phyloP scores from a whole-genome alignment of 2,113 vertebrate species.

The Microtus richardsoni region DNA sequence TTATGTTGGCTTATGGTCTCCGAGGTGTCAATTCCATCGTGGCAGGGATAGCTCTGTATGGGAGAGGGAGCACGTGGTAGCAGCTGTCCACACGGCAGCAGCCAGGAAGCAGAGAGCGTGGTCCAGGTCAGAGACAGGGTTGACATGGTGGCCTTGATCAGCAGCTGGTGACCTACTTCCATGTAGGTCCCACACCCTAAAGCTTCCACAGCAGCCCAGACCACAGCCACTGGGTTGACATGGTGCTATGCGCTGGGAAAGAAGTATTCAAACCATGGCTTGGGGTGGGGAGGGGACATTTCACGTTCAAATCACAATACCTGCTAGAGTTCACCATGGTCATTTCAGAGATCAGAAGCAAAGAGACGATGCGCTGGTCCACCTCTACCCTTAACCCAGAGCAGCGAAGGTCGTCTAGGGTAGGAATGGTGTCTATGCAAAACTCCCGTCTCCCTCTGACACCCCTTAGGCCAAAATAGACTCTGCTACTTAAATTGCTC shows the following conservation, averaged over 20 bases:
- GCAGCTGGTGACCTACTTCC: not conserved
- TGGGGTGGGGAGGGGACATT: not conserved
- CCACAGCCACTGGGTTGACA: not conserved
- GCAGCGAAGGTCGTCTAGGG: not conserved
- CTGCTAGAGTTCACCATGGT: not conserved
- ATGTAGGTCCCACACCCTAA: not conserved
- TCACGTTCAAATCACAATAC: not conserved
- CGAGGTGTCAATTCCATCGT: not conserved
- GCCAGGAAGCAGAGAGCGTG: not conserved
- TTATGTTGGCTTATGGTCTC: not conserved
- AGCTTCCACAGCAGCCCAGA: not conserved
- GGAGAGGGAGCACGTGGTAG: not conserved
- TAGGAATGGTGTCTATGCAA: not conserved
- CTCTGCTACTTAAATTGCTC: not conserved
- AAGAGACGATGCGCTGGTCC: not conserved
- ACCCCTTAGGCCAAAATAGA: not conserved
- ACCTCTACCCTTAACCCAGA: not conserved
- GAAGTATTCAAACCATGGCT: not conserved
- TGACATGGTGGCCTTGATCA: not conserved
- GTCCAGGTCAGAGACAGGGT: not conserved
- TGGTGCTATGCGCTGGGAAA: not conserved
- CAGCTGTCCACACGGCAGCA: not conserved
- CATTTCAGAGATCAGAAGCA: not conserved
- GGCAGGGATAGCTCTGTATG: not conserved
- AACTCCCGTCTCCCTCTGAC: not conserved